These are phyloP conservation scores for Calephelis nemesis DNA, from an alignment of 1,140 invertebrate species.

Conservation along the genomic window DNA sequence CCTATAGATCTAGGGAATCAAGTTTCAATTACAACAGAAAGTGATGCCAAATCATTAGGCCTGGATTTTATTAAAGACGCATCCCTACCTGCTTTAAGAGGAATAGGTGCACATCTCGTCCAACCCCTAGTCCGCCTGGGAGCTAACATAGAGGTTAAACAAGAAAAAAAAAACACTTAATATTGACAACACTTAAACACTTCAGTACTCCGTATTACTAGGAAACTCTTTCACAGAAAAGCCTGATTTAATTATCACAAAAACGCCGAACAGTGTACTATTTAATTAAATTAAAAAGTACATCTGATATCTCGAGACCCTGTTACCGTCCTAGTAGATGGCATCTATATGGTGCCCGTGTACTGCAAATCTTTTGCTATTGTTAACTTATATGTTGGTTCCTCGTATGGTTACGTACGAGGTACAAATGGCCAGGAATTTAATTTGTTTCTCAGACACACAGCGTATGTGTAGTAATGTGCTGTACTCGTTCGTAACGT, in stretches of 20 bases:
- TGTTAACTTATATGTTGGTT: constrained; percentile 17
- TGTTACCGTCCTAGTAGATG: not conserved
- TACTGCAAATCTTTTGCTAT: constrained; percentile 3
- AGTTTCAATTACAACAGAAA: constrained; percentile 20
- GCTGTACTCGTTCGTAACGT: constrained; percentile 11
- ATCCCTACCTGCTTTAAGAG: constrained; percentile 19
- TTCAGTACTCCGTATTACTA: constrained; percentile 35
- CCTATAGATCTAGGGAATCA: constrained; percentile 28
- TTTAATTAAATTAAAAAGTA: constrained; percentile 28
- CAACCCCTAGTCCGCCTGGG: constrained; percentile 28
- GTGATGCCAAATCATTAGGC: constrained; percentile 20
- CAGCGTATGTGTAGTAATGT: constrained; percentile 1
- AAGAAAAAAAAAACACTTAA: constrained; percentile 32
- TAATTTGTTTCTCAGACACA: constrained; percentile 31
- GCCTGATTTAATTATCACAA: constrained; percentile 36
- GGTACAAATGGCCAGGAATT: constrained; percentile 15
- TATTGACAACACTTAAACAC: too few relatives aligned
- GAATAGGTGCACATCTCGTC: not conserved
- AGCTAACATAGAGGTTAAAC: constrained; percentile 27
- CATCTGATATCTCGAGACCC: not conserved
- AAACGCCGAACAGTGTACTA: constrained; percentile 33
- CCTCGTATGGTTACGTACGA: constrained; percentile 22
- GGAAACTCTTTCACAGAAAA: constrained; percentile 44
- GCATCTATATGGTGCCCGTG: not conserved
- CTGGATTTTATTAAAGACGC: not conserved